Base-by-base conservation (phyloP, 2,797 vertebrate species). In the Enteromius mattozi region DNA sequence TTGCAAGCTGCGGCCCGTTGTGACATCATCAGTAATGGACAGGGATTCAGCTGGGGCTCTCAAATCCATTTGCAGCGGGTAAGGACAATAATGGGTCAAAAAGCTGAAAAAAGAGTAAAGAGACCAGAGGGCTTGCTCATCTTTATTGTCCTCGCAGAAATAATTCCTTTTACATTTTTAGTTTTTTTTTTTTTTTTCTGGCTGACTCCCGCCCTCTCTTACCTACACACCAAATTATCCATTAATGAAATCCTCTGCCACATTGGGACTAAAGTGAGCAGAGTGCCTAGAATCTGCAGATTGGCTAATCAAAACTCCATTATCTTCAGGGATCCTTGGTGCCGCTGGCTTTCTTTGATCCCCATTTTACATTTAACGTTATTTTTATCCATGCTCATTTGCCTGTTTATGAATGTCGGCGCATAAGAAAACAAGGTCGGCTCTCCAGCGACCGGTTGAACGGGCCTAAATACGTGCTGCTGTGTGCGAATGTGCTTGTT, bases 291-390 rank as follows among this genome's bases (percentile, higher is more conserved):
- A 59, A 82, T 78, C 79, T 35, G n/a, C 78, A 87, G 89, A 91
- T 90, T 90, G 88, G 85, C 89, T 90, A 87, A 93, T 92, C 88
- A 91, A 90, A 92, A 91, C 84, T 86, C 79, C 80, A 87, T 91
- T 90, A 88, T 91, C 68, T 75, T 69, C 80, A 54, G 51, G 69
- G 63, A 77, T 68, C 83, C 86, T 82, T 71, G 42, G 77, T 19
- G 56, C 87, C 70, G 47, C 81, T 75, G 76, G 56, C 75, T 78
- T 70, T 37, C 72, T 89, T 88, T 91, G 69, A 89, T 87, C 80
- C 85, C 69, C 54, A 8, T 90, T 90, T 87, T 89, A 54, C 56
- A 81, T 85, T 89, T 61, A 81, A 87, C 85, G 9, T 87, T 86
- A 74, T 83, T 86, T 84, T 65, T 75, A 84, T 78, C 84, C 19